Base-by-base conservation (phyloP, 1,140 invertebrate species). In the Mizuhopecten yessoensis region DNA sequence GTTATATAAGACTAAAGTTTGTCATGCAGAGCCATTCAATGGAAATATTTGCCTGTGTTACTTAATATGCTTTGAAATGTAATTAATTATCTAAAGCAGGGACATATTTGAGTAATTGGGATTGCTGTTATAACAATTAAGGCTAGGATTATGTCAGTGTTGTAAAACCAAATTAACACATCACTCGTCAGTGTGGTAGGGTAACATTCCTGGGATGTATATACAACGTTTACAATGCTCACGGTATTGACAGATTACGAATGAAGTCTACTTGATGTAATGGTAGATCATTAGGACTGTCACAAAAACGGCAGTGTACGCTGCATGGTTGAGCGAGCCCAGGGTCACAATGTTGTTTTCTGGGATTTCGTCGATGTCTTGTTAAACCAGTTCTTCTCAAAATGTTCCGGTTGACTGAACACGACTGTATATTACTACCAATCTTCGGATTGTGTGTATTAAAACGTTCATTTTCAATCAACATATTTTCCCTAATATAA, bases 321-420 rank as follows among this genome's bases (percentile, higher is more conserved):
- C n/a, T 75, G 23, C 57, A n/a, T 11, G 57, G n/a, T 29, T 75
- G 57, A 29, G 11, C 17, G n/a, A 75, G n/a, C 57, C n/a, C 57
- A 75, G 57, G 57, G 57, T 75, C 57, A 75, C 57, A 75, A n/a
- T 75, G 57, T 75, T 75, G 57, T 75, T 75, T 75, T 75, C 57
- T 29, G 23, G 57, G 57, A 75, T 75, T 75, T 75, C n/a, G n/a
- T 75, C 11, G 57, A 29, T 5, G 57, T 75, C 57, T 17, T 75
- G 57, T 75, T 29, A 75, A 75, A 75, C 57, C 57, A 75, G 57
- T 75, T 75, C 57, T 29, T 2, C 17, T 1, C 42, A 13, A 45
- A 45, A 45, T 45, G 42, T 45, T 75, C 9, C n/a, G 57, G 57
- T 29, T 75, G 57, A 75, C 23, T 75, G 57, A 75, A 29, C 23